Conservation (phyloP, 2,888 invertebrate genomes). For the Spodoptera picta region DNA sequence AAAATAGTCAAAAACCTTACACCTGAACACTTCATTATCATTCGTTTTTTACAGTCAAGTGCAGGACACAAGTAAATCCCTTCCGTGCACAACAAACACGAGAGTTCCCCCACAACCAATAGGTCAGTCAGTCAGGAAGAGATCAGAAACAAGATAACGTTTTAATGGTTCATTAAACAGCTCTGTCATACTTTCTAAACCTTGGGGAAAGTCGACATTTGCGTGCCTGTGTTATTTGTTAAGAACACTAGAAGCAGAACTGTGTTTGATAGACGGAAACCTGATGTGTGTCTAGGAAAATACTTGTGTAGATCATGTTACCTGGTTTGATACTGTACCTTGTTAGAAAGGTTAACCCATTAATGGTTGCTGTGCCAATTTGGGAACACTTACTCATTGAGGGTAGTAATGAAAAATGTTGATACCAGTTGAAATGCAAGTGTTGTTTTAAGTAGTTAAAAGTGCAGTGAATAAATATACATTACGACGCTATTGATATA, state of each 20-base stretch:
- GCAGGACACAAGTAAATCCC: too few relatives aligned
- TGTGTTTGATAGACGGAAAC: slow-evolving; percentile 7
- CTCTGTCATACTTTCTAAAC: slow-evolving; percentile 36
- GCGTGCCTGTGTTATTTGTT: slow-evolving; percentile 42
- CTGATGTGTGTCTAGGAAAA: slow-evolving; percentile 8
- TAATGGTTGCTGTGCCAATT: too few relatives aligned
- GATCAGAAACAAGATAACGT: slow-evolving; percentile 49
- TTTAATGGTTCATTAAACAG: slow-evolving; percentile 52
- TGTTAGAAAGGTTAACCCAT: background rate
- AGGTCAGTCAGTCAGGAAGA: slow-evolving; percentile 28
- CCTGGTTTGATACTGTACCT: background rate
- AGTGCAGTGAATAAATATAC: too few relatives aligned
- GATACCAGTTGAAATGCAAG: too few relatives aligned
- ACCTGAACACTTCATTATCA: too few relatives aligned
- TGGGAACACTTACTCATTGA: too few relatives aligned
- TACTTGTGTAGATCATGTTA: background rate
- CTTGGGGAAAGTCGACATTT: slow-evolving; percentile 43
- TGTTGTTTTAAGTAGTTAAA: too few relatives aligned
- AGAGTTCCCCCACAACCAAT: slow-evolving; percentile 1
- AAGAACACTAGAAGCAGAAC: slow-evolving; percentile 8
- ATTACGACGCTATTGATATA: too few relatives aligned
- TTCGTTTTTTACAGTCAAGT: too few relatives aligned
- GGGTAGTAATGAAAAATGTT: too few relatives aligned
- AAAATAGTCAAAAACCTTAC: too few relatives aligned
- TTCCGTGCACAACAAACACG: slow-evolving; percentile 6